Percentiles rank a stretch among this genome's conserved stretches.
Conservation (phyloP, 2,888 invertebrate species). For the Cylindroiulus punctatus region DNA sequence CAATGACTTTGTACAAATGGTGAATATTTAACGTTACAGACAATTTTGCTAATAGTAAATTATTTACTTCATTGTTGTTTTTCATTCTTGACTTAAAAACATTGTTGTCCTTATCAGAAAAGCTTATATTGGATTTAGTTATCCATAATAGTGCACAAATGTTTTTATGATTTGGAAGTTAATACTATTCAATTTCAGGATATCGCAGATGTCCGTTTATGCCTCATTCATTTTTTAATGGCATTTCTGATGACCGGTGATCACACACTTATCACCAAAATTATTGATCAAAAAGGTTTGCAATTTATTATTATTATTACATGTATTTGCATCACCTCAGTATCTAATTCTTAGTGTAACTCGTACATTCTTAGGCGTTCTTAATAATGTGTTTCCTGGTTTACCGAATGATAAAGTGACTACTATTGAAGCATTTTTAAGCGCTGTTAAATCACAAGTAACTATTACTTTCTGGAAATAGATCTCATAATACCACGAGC, state of each 20-base stretch:
- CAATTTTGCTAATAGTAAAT: no score
- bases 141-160: no score
- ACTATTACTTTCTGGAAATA: background rate
- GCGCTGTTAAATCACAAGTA: conserved; percentile 35
- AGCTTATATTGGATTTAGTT: no score
- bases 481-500: no score
- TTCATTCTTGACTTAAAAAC: background rate
- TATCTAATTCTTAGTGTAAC: background rate
- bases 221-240: conserved; percentile 36
- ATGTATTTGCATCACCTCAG: background rate
- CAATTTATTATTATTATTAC: background rate
- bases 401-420: conserved; percentile 15
- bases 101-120: background rate
- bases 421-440: conserved; percentile 34
- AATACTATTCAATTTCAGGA: background rate
- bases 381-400: conserved; percentile 21
- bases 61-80: no score
- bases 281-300: conserved; percentile 31
- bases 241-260: conserved; percentile 36
- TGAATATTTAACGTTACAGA: no score
- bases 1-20: no score
- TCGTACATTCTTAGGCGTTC: conserved; percentile 9
- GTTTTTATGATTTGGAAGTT: no score
- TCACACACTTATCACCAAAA: background rate
- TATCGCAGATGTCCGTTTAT: conserved; percentile 8